Base-by-base conservation (phyloP, 1,140 invertebrate species). In the Coptotermes formosanus region DNA sequence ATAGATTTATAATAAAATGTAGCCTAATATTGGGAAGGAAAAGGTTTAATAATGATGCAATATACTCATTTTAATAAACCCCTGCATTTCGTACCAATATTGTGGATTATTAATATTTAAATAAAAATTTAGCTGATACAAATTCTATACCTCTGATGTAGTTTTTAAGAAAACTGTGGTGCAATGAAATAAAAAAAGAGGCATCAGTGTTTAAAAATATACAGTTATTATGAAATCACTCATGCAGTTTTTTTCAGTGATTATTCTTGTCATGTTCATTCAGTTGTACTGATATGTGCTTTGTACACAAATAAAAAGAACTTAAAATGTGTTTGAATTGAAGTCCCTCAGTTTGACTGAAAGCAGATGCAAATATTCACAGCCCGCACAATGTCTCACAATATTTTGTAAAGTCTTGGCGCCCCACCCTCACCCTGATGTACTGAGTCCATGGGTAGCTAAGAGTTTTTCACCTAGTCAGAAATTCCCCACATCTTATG, bases 301-400 rank as follows among this genome's bases (percentile, higher is more conserved):
- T 83, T 83, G 82, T 83, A 83, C 82, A 83, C 48, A 52, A 83
- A 83, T 83, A 83, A 83, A 83, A 83, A 44, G 8, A 43, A 83
- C 44, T 83, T 83, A 19, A 83, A 83, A 83, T 83, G 82, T 43
- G 82, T 21, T 75, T 75, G 64, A 30, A 75, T 14, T 75, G 25
- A 30, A 75, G 7, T n/a, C 6, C 25, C 64, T 75, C 25, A 6
- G 9, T 75, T 14, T 9, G 25, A 69, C 19, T n/a, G n/a, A 55
- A 55, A 19, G 52, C 52, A 55, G 19, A 75, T 25, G 64, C 64
- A n/a, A 8, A 75, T 38, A 4, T 38, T 38, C 2, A 2, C 38
- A 38, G 38, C 38, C 38, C 38, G 38, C 38, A 38, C 38, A 38
- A 4, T 38, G 38, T 38, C 38, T 38, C 38, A 38, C 38, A 38